phyloP scores from a whole-genome alignment of 2,113 vertebrate genomes.

The Burhinus bistriatus region DNA sequence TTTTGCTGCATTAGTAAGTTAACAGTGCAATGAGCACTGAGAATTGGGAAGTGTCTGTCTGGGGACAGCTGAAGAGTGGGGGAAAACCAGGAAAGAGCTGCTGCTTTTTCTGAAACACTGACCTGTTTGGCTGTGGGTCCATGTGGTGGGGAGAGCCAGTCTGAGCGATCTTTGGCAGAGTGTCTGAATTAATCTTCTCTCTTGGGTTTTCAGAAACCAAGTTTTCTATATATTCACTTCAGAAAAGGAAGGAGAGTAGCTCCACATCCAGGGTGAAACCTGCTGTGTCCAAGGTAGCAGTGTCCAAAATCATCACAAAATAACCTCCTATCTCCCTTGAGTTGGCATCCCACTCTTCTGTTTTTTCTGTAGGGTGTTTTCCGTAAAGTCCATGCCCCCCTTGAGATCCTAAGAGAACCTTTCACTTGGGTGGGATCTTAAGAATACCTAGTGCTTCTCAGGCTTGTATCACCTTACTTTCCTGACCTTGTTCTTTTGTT shows the following conservation, averaged over 20 bases:
- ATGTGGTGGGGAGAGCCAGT: neutral
- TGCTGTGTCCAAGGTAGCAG: neutral
- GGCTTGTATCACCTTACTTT: neutral
- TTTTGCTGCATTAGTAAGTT: neutral
- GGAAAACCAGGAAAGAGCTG: neutral
- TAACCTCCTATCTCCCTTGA: neutral
- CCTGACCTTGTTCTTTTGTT: fast-evolving
- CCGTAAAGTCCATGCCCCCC: neutral
- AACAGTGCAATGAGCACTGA: neutral
- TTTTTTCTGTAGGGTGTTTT: neutral
- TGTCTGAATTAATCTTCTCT: neutral
- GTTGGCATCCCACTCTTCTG: neutral
- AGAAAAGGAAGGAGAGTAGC: neutral
- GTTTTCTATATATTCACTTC: neutral
- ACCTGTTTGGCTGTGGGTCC: neutral
- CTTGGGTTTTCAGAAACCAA: neutral
- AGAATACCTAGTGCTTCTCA: neutral
- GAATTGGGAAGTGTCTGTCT: neutral
- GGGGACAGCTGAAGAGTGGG: neutral
- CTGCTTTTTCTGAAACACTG: neutral
- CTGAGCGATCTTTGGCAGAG: neutral
- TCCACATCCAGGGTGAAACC: neutral
- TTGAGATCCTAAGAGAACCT: neutral
- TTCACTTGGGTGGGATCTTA: neutral
- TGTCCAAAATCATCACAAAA: neutral